Evolutionary conservation across 2,888 invertebrate genomes (phyloP).

Genomic region (Hyles lineata): DNA sequence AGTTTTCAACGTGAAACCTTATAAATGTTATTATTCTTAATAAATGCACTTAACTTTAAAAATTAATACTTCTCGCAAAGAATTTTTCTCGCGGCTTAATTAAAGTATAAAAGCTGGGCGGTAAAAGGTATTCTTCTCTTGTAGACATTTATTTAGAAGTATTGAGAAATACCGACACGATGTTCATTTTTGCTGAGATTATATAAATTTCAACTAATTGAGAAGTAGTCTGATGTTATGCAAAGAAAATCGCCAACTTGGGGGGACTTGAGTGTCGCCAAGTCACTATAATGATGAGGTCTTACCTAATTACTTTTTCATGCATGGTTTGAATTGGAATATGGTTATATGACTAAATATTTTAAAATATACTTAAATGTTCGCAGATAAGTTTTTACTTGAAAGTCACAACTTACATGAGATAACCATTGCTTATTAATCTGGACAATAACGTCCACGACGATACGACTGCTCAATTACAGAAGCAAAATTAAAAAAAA

Average conservation of each 20-base stretch:
- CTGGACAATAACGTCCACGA: too few relatives aligned
- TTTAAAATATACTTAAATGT: too few relatives aligned
- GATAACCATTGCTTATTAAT: too few relatives aligned
- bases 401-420: too few relatives aligned
- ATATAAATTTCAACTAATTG: background rate
- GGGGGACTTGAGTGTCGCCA: background rate
- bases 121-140: background rate
- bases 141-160: background rate
- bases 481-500: too few relatives aligned
- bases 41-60: background rate
- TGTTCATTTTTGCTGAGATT: background rate
- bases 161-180: background rate
- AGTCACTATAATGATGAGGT: background rate
- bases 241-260: background rate
- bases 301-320: slow-evolving; percentile 3
- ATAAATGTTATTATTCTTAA: slow-evolving; percentile 6
- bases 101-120: background rate
- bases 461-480: too few relatives aligned
- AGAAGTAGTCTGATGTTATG: background rate
- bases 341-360: background rate
- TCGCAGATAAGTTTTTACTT: too few relatives aligned
- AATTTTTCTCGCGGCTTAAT: background rate
- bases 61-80: background rate
- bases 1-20: background rate
- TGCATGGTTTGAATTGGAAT: background rate